Conservation (phyloP, 2,113 vertebrate species). For the Cottus gobio region DNA sequence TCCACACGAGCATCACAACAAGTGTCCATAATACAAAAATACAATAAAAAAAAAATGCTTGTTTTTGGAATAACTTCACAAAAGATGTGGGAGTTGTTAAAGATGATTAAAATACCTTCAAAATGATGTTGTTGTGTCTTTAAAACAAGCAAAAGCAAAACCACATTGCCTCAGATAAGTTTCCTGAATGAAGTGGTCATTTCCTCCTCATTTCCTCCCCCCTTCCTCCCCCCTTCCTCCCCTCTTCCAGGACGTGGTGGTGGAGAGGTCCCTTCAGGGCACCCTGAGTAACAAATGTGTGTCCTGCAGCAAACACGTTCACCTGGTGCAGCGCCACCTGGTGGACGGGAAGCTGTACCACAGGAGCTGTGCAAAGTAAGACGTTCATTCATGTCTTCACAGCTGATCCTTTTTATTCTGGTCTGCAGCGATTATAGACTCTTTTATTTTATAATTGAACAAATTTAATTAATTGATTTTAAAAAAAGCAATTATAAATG, state of each 20-base stretch:
- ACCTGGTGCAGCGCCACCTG: constrained; percentile 93
- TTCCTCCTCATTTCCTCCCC: too few relatives aligned
- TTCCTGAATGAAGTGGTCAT: background rate
- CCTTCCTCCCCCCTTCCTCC: background rate
- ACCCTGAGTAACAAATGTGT: constrained; percentile 86
- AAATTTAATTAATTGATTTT: background rate
- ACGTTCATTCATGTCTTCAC: background rate
- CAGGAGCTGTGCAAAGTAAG: constrained; percentile 94
- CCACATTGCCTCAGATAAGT: background rate
- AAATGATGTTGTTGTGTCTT: background rate
- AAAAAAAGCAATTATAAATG: background rate
- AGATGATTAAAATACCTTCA: background rate
- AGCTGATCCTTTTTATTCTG: background rate
- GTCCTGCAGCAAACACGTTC: constrained; percentile 89
- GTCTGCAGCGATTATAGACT: background rate
- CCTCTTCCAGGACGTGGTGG: constrained; percentile 50
- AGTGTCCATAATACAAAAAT: background rate
- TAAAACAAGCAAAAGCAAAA: background rate
- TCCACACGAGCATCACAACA: background rate
- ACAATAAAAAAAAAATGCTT: background rate
- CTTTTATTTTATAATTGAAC: background rate
- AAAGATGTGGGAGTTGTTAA: background rate
- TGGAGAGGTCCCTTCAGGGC: constrained; percentile 64
- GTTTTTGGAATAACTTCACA: background rate
- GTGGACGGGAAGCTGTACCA: constrained; percentile 94